Base-by-base conservation (phyloP, 2,113 vertebrate genomes). In the Pituophis catenifer region DNA sequence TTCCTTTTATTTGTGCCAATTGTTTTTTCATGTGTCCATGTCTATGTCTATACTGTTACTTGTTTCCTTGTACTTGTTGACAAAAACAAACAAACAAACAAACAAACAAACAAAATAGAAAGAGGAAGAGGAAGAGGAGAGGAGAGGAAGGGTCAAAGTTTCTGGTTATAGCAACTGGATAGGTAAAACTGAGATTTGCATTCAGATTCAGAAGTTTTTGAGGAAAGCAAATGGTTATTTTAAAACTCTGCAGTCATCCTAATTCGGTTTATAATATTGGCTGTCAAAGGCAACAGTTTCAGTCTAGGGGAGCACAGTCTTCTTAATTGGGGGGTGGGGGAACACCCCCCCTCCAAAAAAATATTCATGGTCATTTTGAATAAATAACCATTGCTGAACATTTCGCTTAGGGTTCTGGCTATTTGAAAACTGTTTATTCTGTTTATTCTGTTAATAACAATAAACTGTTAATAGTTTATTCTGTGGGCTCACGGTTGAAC, bases 401-500 rank as follows among this genome's bases (percentile, higher is more conserved):
- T 91, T 94, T 96, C 93, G 89, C 94, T 21, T 93, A 75, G 91
- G 88, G 93, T 92, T 96, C 95, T 95, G 94, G 96, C 94, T 96
- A 96, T 95, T 89, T 92, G 92, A 94, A 96, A 96, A 90, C 75
- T 92, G 89, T 48, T 92, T 93, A 44, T 44, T 44, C 38, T 44
- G 38, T 44, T 44, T 44, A 44, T 44, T 44, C 38, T 44, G 38
- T 44, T 44, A 44, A 44, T 44, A 44, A 44, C 38, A 44, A 44
- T 44, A 96, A 96, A 90, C 75, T 92, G 89, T 48, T 92, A 93
- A 55, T 90, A 86, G 86, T 75, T 89, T 96, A 89, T 95, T 96
- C 92, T 95, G 86, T 75, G 93, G 95, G 93, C 62, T 94, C 94
- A 33, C 50, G 12, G 89, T 91, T 89, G 89, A 70, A 81, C 94